Conservation (phyloP, 2,797 vertebrate species). For the Ibycter americanus region DNA sequence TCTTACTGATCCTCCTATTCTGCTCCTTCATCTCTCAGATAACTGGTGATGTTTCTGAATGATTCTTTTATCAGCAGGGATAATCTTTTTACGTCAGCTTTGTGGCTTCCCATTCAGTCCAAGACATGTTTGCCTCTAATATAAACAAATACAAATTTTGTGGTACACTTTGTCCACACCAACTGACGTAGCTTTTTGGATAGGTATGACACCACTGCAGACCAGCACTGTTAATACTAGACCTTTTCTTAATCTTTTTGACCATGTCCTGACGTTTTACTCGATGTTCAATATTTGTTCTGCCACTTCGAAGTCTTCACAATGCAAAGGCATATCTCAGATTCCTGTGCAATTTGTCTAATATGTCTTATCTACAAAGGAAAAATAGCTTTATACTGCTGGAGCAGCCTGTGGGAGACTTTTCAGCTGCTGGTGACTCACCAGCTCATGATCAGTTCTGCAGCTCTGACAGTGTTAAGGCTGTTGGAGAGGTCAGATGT, state of each 20-base stretch:
- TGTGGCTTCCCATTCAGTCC: neutral
- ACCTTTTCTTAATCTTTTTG: neutral
- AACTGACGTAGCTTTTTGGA: neutral
- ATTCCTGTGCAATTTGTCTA: neutral
- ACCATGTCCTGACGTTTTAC: neutral
- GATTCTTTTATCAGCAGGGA: constrained; percentile 5
- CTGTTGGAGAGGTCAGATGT: neutral
- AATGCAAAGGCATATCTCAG: neutral
- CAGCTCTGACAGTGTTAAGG: neutral
- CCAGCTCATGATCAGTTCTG: neutral
- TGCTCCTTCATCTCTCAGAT: neutral
- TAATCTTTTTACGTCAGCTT: constrained; percentile 12
- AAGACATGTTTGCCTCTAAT: neutral
- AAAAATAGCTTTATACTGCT: neutral
- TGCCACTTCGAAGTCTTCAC: neutral
- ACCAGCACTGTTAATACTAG: neutral
- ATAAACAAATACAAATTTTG: neutral
- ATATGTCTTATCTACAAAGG: neutral
- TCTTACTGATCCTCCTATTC: neutral
- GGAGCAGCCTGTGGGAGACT: neutral
- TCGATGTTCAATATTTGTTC: neutral
- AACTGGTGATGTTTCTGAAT: neutral
- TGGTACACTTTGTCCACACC: neutral
- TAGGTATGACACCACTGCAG: neutral
- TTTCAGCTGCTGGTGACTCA: neutral